Percentiles rank a stretch among this genome's conserved stretches.
Conservation (phyloP, 2,888 invertebrate species). For the Aethes cnicana region DNA sequence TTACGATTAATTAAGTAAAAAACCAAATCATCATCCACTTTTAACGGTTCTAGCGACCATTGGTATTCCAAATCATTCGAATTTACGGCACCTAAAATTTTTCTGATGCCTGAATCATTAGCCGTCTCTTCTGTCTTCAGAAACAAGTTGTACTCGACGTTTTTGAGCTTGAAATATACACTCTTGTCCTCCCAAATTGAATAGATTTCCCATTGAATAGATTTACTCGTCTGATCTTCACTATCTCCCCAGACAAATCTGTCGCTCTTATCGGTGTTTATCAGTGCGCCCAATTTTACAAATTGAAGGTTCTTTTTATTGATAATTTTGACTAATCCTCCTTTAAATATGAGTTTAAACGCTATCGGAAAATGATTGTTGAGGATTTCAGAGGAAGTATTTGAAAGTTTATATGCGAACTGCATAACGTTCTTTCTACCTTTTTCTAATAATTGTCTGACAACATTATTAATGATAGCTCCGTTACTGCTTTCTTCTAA, state of each 20-base stretch:
- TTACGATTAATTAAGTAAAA: conserved; percentile 44
- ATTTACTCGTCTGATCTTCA: conserved; percentile 34
- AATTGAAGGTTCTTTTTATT: conserved; percentile 38
- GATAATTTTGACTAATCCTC: conserved; percentile 40
- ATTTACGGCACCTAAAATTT: conserved; percentile 38
- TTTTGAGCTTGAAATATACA: conserved; percentile 43
- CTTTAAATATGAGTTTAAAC: conserved; percentile 40
- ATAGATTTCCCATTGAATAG: conserved; percentile 43
- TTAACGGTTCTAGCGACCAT: conserved; percentile 44
- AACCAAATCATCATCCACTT: conserved; percentile 35
- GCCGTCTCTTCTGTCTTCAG: conserved; percentile 41
- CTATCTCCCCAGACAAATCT: conserved; percentile 42
- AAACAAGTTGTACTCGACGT: conserved; percentile 39
- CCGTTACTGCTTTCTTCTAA: conserved; percentile 33
- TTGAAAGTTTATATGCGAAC: conserved; percentile 46
- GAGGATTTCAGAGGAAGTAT: conserved; percentile 35
- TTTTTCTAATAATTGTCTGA: conserved; percentile 38
- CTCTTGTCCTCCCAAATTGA: conserved; percentile 40
- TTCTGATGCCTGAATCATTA: conserved; percentile 39
- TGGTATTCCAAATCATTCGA: conserved; percentile 34
- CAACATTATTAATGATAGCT: conserved; percentile 34
- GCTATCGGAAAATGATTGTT: conserved; percentile 39
- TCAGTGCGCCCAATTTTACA: conserved; percentile 41
- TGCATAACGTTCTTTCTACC: conserved; percentile 34
- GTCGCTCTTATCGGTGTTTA: conserved; percentile 32